phyloP scores from a whole-genome alignment of 2,888 invertebrate species.

The Melinaea menophilus region DNA sequence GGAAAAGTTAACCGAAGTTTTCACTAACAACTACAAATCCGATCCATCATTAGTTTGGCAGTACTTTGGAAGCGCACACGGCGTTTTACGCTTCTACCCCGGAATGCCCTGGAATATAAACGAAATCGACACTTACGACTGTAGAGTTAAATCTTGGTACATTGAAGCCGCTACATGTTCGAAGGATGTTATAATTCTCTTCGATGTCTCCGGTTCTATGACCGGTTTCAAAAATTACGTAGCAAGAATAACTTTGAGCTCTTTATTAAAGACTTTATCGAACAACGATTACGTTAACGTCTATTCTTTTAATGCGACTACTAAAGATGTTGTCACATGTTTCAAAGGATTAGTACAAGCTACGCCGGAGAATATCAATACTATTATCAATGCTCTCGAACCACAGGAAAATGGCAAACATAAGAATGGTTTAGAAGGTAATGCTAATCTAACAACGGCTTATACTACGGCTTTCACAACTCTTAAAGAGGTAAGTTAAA shows the following conservation, averaged over 20 bases:
- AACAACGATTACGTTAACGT: constrained; percentile 99
- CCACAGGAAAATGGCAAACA: constrained; percentile 54
- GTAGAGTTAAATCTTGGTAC: constrained; percentile 95
- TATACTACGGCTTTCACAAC: constrained; percentile 90
- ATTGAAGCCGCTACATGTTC: constrained; percentile 98
- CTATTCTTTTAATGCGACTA: constrained; percentile 86
- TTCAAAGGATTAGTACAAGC: constrained; percentile 93
- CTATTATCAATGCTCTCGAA: constrained; percentile 84
- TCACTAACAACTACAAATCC: constrained; percentile 89
- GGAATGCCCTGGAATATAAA: constrained; percentile 82
- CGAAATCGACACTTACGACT: constrained; percentile 89
- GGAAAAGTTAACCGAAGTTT: constrained; percentile 88
- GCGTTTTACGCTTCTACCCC: constrained; percentile 95
- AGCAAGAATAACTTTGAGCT: constrained; percentile 90
- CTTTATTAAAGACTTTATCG: constrained; percentile 95
- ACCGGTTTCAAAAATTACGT: constrained; percentile 86
- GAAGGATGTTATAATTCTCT: constrained; percentile 96
- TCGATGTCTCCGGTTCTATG: constrained; percentile 99
- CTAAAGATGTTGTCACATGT: constrained; percentile 88
- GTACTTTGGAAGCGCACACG: constrained; percentile 96
- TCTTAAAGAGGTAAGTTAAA: constrained; percentile 80
- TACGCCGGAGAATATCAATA: constrained; percentile 88
- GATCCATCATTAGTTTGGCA: constrained; percentile 97
- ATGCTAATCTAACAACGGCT: constrained; percentile 91
- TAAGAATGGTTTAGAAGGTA: constrained; percentile 83